A percentile compares a stretch with the other conserved stretches of the same genome.
Conservation (phyloP, 2,888 invertebrate genomes). For the Agapetus fuscipes region DNA sequence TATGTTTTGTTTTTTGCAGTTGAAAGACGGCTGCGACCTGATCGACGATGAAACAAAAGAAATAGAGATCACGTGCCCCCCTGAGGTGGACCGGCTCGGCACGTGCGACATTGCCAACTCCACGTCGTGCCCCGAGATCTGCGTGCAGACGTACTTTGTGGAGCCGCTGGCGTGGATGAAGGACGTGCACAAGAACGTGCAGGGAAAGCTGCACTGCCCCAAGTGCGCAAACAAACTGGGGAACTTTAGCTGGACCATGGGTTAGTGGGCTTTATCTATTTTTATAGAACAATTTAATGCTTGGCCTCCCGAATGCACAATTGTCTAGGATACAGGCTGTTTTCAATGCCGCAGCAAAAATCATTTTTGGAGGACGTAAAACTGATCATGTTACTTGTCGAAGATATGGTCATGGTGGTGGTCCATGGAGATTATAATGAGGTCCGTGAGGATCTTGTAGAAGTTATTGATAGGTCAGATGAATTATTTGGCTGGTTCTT, state of each 20-base stretch:
- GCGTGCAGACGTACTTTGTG: constrained; percentile 71
- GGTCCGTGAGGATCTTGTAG: too few species aligned
- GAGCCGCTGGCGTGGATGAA: constrained; percentile 90
- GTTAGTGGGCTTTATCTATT: too few species aligned
- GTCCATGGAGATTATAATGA: too few species aligned
- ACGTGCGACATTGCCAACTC: constrained; percentile 26
- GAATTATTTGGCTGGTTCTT: too few species aligned
- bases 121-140: constrained; percentile 36
- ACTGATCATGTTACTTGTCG: background rate
- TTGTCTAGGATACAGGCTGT: too few species aligned
- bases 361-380: too few species aligned
- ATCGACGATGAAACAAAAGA: background rate
- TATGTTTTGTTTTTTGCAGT: too few species aligned
- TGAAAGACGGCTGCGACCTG: too few species aligned
- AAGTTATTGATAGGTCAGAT: too few species aligned
- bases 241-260: constrained; percentile 85
- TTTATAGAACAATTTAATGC: too few species aligned
- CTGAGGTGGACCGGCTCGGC: constrained; percentile 11
- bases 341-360: too few species aligned
- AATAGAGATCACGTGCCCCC: constrained; percentile 1
- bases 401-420: background rate
- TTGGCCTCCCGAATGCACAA: too few species aligned
- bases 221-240: constrained; percentile 80
- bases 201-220: constrained; percentile 80
- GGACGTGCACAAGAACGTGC: constrained; percentile 54